A percentile compares a stretch with the other conserved stretches of the same genome.
These are phyloP conservation scores for Sipha flava DNA, from an alignment of 1,140 invertebrate species.

Conservation along the genomic window DNA sequence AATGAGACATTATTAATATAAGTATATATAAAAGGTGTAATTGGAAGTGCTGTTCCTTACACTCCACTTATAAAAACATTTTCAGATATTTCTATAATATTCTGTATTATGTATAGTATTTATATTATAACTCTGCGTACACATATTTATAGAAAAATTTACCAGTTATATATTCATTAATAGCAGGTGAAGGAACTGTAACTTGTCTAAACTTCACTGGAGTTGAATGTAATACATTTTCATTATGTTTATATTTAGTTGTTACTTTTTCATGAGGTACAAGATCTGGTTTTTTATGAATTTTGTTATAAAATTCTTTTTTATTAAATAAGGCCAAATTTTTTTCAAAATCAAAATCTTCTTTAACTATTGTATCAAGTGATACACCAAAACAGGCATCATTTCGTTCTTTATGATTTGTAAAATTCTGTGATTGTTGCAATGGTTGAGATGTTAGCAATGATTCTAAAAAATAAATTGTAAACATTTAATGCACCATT, in stretches of 20 bases:
- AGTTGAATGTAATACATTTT: constrained; percentile 67
- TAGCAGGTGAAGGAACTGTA: constrained; percentile 53
- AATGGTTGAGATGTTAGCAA: no score
- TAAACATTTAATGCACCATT: no score
- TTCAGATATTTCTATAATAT: no score
- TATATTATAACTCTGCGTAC: not conserved
- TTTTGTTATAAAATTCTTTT: constrained; percentile 44
- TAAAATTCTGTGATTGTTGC: constrained; percentile 45
- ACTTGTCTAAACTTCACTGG: constrained; percentile 62
- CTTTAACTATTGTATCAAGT: constrained; percentile 51
- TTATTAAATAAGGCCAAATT: constrained; percentile 87
- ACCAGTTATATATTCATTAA: constrained; percentile 66
- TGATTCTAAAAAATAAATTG: constrained; percentile 44
- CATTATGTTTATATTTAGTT: constrained; percentile 63
- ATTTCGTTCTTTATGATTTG: constrained; percentile 46
- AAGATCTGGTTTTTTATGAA: constrained; percentile 50
- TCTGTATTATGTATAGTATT: not conserved
- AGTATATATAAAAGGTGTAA: no score
- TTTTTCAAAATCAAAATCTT: constrained; percentile 90
- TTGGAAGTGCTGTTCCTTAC: no score
- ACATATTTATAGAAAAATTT: constrained; percentile 9
- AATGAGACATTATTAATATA: not conserved
- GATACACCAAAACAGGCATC: constrained; percentile 56
- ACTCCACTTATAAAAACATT: no score
- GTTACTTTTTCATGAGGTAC: constrained; percentile 47